phyloP scores from a whole-genome alignment of 2,113 vertebrate genomes.

The Toxotes chatareus region DNA sequence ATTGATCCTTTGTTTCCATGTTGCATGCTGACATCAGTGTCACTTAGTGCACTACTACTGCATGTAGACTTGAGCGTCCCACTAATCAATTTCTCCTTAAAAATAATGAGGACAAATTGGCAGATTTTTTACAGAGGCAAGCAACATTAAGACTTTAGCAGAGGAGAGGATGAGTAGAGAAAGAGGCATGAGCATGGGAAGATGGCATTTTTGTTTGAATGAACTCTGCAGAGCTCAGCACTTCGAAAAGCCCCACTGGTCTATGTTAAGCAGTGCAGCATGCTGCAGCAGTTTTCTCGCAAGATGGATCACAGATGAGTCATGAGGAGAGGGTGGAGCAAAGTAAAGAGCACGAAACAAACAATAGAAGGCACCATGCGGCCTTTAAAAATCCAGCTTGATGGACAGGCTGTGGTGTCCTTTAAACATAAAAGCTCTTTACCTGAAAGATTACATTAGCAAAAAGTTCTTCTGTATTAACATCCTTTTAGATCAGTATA shows the following conservation, averaged over 20 bases:
- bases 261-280: conserved; percentile 53
- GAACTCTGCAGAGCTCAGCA: conserved; percentile 61
- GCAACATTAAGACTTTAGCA: neutral
- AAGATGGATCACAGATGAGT: conserved; percentile 18
- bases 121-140: neutral
- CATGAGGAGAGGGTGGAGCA: conserved; percentile 38
- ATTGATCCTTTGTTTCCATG: conserved; percentile 59
- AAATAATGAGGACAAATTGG: neutral
- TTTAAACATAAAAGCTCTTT: conserved; percentile 22
- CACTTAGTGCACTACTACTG: conserved; percentile 13
- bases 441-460: neutral
- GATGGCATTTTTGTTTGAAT: conserved; percentile 26
- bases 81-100: neutral
- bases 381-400: neutral
- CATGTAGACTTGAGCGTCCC: conserved; percentile 16
- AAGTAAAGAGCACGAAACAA: conserved; percentile 2
- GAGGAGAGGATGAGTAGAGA: neutral
- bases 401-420: neutral
- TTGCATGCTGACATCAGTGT: conserved; percentile 48
- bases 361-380: neutral
- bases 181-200: neutral
- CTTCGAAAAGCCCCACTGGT: conserved; percentile 19
- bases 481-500: neutral
- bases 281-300: conserved; percentile 55
- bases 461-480: neutral